phyloP scores from a whole-genome alignment of 2,888 invertebrate genomes.

The Agonopterix alstromeriana region DNA sequence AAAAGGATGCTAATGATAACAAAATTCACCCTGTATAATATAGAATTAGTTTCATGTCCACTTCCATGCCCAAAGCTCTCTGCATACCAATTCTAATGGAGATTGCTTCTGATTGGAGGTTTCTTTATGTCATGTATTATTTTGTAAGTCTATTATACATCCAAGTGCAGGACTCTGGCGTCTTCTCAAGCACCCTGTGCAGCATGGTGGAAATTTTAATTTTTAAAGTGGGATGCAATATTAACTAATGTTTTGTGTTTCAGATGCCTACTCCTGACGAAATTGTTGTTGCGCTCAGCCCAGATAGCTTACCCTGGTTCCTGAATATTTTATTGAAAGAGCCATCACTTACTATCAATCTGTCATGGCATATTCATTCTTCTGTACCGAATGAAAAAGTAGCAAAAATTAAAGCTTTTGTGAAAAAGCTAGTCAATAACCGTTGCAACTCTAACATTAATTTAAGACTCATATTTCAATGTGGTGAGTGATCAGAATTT shows the following conservation, averaged over 20 bases:
- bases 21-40: too few relatives aligned
- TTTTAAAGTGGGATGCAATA: too few relatives aligned
- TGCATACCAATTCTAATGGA: too few relatives aligned
- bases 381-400: constrained; percentile 67
- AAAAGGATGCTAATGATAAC: too few relatives aligned
- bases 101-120: too few relatives aligned
- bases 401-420: constrained; percentile 46
- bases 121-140: too few relatives aligned
- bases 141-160: too few relatives aligned
- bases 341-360: constrained; percentile 65
- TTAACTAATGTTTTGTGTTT: constrained; percentile 19
- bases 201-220: too few relatives aligned
- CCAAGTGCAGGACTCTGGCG: too few relatives aligned
- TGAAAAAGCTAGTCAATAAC: constrained; percentile 30
- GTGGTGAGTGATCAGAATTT: constrained; percentile 72
- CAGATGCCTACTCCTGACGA: constrained; percentile 66
- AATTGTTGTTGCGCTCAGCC: constrained; percentile 81
- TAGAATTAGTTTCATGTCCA: too few relatives aligned
- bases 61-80: too few relatives aligned
- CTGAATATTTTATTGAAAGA: constrained; percentile 77
- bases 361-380: constrained; percentile 80
- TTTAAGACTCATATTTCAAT: constrained; percentile 85
- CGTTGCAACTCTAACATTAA: constrained; percentile 50
- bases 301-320: constrained; percentile 81
- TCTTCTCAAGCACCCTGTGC: too few relatives aligned